phyloP scores from a whole-genome alignment of 2,888 invertebrate genomes.

The Calliopum simillimum region DNA sequence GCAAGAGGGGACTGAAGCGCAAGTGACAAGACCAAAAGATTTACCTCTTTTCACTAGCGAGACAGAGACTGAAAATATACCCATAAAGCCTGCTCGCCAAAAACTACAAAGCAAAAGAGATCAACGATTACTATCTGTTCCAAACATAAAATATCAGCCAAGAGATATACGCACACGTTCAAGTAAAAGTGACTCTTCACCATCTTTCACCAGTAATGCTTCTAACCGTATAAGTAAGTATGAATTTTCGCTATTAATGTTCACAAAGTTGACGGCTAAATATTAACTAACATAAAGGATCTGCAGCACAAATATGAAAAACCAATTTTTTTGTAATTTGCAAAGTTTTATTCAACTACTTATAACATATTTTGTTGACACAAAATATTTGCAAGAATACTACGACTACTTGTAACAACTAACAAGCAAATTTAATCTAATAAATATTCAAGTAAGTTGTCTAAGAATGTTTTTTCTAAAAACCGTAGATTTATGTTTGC shows the following conservation, averaged over 20 bases:
- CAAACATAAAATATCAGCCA: slow-evolving; percentile 77
- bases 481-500: too few relatives aligned
- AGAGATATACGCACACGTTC: slow-evolving; percentile 63
- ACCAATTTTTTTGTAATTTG: too few relatives aligned
- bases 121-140: slow-evolving; percentile 80
- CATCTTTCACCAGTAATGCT: slow-evolving; percentile 79
- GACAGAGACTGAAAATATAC: slow-evolving; percentile 58
- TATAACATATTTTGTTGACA: too few relatives aligned
- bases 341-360: too few relatives aligned
- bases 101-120: slow-evolving; percentile 72
- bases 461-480: too few relatives aligned
- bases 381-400: too few relatives aligned
- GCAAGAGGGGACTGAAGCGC: slow-evolving; percentile 52
- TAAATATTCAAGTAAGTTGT: too few relatives aligned
- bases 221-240: slow-evolving; percentile 92
- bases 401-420: too few relatives aligned
- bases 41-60: slow-evolving; percentile 71
- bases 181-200: slow-evolving; percentile 64
- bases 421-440: too few relatives aligned
- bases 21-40: slow-evolving; percentile 73
- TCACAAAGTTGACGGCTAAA: not conserved
- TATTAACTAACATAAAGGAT: too few relatives aligned
- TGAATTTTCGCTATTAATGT: slow-evolving; percentile 45
- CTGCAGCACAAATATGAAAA: too few relatives aligned
- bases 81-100: slow-evolving; percentile 71